These are phyloP conservation scores for Calameuta pallipes DNA, from an alignment of 2,888 invertebrate genomes.

Conservation along the genomic window DNA sequence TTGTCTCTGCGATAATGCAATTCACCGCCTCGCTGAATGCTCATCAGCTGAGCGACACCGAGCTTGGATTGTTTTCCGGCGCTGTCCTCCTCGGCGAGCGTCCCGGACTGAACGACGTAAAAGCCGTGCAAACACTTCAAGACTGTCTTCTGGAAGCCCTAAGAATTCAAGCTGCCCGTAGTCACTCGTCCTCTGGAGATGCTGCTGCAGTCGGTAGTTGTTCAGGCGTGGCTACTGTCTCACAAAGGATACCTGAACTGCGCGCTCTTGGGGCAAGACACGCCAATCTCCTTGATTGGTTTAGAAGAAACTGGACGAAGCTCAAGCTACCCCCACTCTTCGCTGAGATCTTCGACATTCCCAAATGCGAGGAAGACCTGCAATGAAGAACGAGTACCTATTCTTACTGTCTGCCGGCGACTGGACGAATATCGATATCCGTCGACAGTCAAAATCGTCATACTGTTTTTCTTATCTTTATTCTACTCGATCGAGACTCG, in stretches of 20 bases:
- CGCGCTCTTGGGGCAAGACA: slow-evolving; percentile 85
- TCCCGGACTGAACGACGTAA: slow-evolving; percentile 82
- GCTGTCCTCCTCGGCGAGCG: slow-evolving; percentile 87
- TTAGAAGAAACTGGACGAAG: slow-evolving; percentile 87
- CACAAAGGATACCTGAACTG: slow-evolving; percentile 79
- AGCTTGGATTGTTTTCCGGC: slow-evolving; percentile 89
- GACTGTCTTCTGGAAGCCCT: slow-evolving; percentile 89
- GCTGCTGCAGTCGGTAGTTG: slow-evolving; percentile 55
- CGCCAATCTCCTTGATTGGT: slow-evolving; percentile 88
- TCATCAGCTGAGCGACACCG: slow-evolving; percentile 86
- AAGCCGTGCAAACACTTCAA: slow-evolving; percentile 81
- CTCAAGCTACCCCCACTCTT: slow-evolving; percentile 91
- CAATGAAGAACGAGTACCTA: slow-evolving; percentile 52
- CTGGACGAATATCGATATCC: not conserved
- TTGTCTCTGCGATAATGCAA: slow-evolving; percentile 84
- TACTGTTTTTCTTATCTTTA: slow-evolving; percentile 14
- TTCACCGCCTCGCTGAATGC: slow-evolving; percentile 82
- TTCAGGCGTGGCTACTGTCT: slow-evolving; percentile 64
- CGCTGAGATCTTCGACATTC: slow-evolving; percentile 97
- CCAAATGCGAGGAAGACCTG: slow-evolving; percentile 81
- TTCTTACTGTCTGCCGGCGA: not conserved
- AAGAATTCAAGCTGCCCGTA: slow-evolving; percentile 76
- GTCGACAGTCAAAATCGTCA: not conserved
- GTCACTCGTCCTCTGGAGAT: slow-evolving; percentile 49
- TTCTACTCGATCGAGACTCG: not conserved